Evolutionary conservation across 2,113 vertebrate species (phyloP), one percentile per base, ranked within the genome.

Genomic region (Buteo buteo): DNA sequence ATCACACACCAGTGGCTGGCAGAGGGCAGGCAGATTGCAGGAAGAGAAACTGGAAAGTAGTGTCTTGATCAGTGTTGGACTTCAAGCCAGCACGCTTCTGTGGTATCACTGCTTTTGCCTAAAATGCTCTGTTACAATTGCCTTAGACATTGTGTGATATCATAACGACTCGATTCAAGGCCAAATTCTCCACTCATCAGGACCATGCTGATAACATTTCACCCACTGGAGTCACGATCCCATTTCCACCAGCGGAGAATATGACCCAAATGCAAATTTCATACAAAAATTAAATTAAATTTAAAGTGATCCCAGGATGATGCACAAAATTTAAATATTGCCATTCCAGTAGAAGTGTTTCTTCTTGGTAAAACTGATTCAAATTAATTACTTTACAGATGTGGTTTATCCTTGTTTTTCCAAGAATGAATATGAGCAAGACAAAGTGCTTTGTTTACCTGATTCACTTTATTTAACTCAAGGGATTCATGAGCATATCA

Each of bases 1-100:
- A 94, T 96, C 96, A 96, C 92, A 96, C 91, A 72, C 93, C 94
- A 96, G 87, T 90, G 94, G 92, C 26, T 96, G 92, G 94, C 96
- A 94, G 84, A 96, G 96, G 90, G 92, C 90, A 95, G 94, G 87
- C 93, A 93, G 92, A 93, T 67, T 95, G 94, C 87, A 93, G 88
- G 82, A 95, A 88, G 66, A 81, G 66, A 86, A 94, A 96, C 5
- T 77, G 66, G 87, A 86, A 94, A 91, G 45, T 26, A 12, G 70
- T 57, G 34, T 66, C 84, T 87, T 77, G 70, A 91, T 88, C 87
- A 72, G 87, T 3, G 2, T 9, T 73, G 66, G 65, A 79, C 78
- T 91, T 76, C 81, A 69, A 80, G 57, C 52, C 78, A 88, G 36
- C 4, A 3, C 18, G 52, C 57, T 85, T 87, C n/a, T 76, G 47